Base-by-base conservation (phyloP, 2,113 vertebrate species). In the Apeltes quadracus region DNA sequence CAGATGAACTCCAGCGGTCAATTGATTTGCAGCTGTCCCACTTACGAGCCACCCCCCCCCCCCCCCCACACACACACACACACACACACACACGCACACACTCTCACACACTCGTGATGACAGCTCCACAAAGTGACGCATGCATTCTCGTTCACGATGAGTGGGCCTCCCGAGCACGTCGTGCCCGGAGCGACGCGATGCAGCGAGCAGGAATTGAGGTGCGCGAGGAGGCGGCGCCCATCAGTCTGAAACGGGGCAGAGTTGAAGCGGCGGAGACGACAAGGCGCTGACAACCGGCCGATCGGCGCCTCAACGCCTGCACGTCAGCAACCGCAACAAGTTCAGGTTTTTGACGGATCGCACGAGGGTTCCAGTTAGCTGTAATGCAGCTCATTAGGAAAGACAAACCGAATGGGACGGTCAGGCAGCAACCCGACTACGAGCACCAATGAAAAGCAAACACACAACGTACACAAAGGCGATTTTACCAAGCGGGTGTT, bases 61-160 rank as follows among this genome's bases (percentile, higher is more conserved):
- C 11, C n/a, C 12, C 53, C 41, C 20, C 38, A 46, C 64, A 59
- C 29, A 58, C 50, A n/a, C 41, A 14, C 13, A 15, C 25, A 22
- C 44, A 22, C 53, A 14, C 15, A n/a, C 36, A 44, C 38, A 46
- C 64, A 59, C 29, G 53, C 50, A n/a, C 41, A 14, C 13, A 15
- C 25, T 58, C 61, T 39, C 61, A 22, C 44, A 22, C 53, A 14
- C 15, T 4, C 57, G 0, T 62, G 76, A 80, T 77, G 85, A 75
- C 67, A 59, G 50, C 41, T 61, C 51, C 74, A 18, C 23, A 75
- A 55, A 55, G 59, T 85, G 77, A 80, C 50, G 14, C 78, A 85
- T 70, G 20, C 79, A 61, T 67, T 72, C 69, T 80, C 34, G 78
- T 72, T 78, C 27, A 73, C 55, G 64, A 69, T 81, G n/a, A n/a